These are phyloP conservation scores for Leptinotarsa haldemani DNA, from an alignment of 2,888 invertebrate species.

Conservation along the genomic window DNA sequence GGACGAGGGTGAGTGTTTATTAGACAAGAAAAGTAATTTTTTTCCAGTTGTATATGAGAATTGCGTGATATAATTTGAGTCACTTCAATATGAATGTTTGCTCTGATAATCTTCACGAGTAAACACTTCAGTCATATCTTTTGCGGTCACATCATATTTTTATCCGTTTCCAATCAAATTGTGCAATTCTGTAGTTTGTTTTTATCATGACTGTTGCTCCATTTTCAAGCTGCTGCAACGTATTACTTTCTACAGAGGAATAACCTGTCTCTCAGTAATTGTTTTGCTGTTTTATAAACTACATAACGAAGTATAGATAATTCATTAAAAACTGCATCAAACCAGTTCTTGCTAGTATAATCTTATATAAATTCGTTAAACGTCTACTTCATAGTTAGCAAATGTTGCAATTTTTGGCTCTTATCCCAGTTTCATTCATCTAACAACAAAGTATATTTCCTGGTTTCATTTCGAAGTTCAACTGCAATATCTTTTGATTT, in stretches of 20 bases:
- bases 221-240: background rate
- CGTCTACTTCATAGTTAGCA: background rate
- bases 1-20: slow-evolving; percentile 29
- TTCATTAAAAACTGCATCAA: slow-evolving; percentile 17
- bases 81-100: slow-evolving; percentile 3
- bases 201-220: background rate
- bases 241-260: background rate
- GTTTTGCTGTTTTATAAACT: background rate
- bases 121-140: slow-evolving; percentile 22
- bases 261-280: slow-evolving; percentile 12
- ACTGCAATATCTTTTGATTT: background rate
- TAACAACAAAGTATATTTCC: background rate
- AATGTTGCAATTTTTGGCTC: slow-evolving; percentile 16
- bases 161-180: background rate
- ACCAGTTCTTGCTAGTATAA: slow-evolving; percentile 12
- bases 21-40: too few species aligned
- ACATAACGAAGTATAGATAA: slow-evolving; percentile 10
- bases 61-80: too few species aligned
- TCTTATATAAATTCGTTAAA: background rate
- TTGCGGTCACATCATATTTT: slow-evolving; percentile 20
- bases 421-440: slow-evolving; percentile 11
- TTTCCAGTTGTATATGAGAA: too few species aligned
- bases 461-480: background rate
- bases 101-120: slow-evolving; percentile 6
- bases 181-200: background rate